Base-by-base conservation (phyloP, 2,797 vertebrate genomes). In the Ataeniobius toweri region DNA sequence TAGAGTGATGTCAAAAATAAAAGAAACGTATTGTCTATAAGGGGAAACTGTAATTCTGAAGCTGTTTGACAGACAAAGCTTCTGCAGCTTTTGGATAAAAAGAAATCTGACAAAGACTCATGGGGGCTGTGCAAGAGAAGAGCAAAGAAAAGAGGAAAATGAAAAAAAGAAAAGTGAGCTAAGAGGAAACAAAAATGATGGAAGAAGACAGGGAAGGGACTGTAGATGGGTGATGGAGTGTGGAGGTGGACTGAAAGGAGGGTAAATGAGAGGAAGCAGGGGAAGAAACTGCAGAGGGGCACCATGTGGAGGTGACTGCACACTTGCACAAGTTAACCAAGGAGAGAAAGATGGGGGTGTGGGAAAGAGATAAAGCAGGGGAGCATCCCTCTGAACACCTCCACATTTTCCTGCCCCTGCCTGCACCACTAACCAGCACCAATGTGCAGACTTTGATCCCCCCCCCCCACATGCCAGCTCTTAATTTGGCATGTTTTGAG, bases 181-280 rank as follows among this genome's bases (percentile, higher is more conserved):
- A 24, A 68, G 74, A 84, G 31, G 70, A 63, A 81, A n/a, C 6
- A 51, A 48, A 81, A 55, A 76, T 76, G 73, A 84, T 39, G 69
- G 79, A 75, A 78, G 76, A 74, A 79, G 77, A 70, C 10, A 13
- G 48, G 51, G 28, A 3, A 53, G 76, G 39, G 74, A 83, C 61
- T 71, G 71, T 53, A 81, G 68, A 79, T 48, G 78, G 75, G 71
- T 53, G 80, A 83, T 68, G 61, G 78, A 82, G 75, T 78, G 83
- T 71, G 79, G 69, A 81, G 80, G 81, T 71, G 51, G 78, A 63
- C 61, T 55, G 76, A 53, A 67, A 71, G 58, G 67, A 65, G 10
- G 74, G 73, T 73, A 73, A 67, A 68, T 24, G 74, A 31, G 69
- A 74, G n/a, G 9, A 73, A 50, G 48, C n/a, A 6, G 44, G 68